These are phyloP conservation scores for Meloe dianella DNA, from an alignment of 2,888 invertebrate genomes.

Conservation along the genomic window DNA sequence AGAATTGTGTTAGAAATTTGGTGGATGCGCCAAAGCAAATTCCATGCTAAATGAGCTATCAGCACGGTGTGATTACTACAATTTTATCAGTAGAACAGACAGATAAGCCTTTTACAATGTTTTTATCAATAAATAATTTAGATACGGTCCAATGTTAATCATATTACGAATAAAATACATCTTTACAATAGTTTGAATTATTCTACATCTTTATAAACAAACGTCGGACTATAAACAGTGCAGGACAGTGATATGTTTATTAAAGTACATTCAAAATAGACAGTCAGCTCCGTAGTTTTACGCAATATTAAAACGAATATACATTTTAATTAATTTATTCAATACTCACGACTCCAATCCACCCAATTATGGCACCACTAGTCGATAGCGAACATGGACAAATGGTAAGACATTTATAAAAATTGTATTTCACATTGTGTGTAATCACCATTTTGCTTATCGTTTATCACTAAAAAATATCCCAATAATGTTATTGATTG, in stretches of 20 bases:
- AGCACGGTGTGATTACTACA: too few relatives aligned
- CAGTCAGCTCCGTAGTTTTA: too few relatives aligned
- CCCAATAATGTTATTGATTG: slow-evolving; percentile 3
- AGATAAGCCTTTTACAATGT: neutral
- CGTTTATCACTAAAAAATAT: neutral
- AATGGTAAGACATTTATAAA: neutral
- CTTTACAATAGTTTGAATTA: too few relatives aligned
- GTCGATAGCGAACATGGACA: neutral
- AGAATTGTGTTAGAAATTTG: neutral
- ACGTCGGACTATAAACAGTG: too few relatives aligned
- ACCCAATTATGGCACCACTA: slow-evolving; percentile 9
- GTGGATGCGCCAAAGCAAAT: slow-evolving; percentile 10
- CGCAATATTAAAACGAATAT: too few relatives aligned
- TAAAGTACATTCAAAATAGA: too few relatives aligned
- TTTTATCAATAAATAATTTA: neutral
- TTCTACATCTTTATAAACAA: too few relatives aligned
- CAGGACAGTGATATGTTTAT: too few relatives aligned
- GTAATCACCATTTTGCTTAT: neutral
- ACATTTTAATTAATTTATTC: neutral
- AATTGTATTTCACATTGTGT: neutral
- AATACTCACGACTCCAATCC: slow-evolving; percentile 20
- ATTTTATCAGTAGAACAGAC: neutral
- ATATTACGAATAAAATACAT: too few relatives aligned
- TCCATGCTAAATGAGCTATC: too few relatives aligned
- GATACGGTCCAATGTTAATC: neutral